phyloP scores from a whole-genome alignment of 2,113 vertebrate species.

The Urocynchramus pylzowi region DNA sequence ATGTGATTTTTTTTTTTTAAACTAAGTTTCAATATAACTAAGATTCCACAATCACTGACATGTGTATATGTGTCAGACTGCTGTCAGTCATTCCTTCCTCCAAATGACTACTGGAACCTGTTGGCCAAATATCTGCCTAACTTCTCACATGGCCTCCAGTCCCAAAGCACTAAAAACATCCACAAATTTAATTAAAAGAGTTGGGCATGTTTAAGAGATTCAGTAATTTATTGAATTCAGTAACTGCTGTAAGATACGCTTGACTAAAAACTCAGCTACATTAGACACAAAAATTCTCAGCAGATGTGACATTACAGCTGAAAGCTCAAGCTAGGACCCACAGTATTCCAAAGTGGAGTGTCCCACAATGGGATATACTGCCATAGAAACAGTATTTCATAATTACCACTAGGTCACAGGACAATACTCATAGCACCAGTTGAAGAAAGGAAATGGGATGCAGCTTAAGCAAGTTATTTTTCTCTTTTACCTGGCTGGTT shows the following conservation, averaged over 20 bases:
- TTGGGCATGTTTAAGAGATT: neutral
- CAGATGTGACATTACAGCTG: neutral
- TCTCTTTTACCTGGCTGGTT: constrained; percentile 74
- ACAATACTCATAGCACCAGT: neutral
- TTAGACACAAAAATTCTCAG: neutral
- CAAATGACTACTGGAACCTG: neutral
- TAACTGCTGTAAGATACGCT: neutral
- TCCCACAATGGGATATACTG: neutral
- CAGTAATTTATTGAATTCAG: neutral
- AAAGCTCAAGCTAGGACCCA: neutral
- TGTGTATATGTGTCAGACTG: neutral
- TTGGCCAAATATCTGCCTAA: neutral
- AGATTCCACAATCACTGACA: neutral
- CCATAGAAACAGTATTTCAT: neutral
- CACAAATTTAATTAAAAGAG: neutral
- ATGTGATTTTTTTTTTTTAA: neutral
- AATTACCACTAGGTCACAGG: neutral
- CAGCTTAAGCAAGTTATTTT: neutral
- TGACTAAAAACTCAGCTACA: neutral
- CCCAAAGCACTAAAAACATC: neutral
- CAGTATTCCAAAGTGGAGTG: neutral
- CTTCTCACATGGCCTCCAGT: neutral
- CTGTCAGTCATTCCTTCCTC: neutral
- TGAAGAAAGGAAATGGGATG: neutral
- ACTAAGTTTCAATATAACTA: neutral